These are phyloP conservation scores for Antechinus flavipes DNA, from an alignment of 2,113 vertebrate genomes.

Conservation along the genomic window DNA sequence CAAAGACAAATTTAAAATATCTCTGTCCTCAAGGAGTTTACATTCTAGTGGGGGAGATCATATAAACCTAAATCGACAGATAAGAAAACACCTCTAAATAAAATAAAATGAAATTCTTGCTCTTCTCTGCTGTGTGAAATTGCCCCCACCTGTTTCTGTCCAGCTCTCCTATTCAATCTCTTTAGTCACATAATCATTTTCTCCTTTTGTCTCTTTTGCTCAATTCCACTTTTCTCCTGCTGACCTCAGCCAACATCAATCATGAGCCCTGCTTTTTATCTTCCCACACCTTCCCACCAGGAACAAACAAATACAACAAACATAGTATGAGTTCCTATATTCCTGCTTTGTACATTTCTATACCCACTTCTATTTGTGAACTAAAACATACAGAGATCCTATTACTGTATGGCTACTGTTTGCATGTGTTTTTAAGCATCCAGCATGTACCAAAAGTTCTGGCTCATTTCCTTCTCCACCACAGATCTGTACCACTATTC, in stretches of 20 bases:
- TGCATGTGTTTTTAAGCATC: constrained; percentile 46
- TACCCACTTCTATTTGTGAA: neutral
- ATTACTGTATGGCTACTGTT: neutral
- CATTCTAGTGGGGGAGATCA: neutral
- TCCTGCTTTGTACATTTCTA: neutral
- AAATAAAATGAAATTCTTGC: neutral
- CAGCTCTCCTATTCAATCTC: neutral
- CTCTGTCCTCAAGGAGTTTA: neutral
- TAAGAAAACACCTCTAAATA: neutral
- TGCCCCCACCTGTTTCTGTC: neutral
- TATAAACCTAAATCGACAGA: neutral
- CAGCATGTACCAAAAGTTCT: constrained; percentile 16
- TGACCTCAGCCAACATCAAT: constrained; percentile 8
- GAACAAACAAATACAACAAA: neutral
- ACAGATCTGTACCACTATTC: constrained; percentile 12
- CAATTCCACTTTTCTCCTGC: constrained; percentile 4
- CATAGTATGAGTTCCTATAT: neutral
- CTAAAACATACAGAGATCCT: neutral
- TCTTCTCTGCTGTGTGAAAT: neutral
- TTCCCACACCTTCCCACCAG: neutral
- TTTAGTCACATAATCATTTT: neutral
- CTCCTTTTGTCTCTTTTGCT: neutral
- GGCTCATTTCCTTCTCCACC: neutral
- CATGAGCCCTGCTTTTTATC: neutral
- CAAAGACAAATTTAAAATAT: neutral